Conservation (phyloP, 2,113 vertebrate genomes). For the Pteronura brasiliensis region DNA sequence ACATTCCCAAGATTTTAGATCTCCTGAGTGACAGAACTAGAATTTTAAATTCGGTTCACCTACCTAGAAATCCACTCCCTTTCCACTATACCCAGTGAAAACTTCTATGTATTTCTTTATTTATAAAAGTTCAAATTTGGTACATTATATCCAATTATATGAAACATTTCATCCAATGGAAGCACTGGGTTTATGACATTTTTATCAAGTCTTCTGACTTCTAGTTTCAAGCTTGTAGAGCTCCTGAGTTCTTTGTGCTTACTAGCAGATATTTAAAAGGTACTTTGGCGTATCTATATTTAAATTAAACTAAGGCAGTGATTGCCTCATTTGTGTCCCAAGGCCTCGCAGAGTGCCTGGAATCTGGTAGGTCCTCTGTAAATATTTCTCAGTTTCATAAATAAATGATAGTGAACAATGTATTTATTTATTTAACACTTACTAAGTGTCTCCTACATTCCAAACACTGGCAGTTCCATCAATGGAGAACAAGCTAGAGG, state of each 20-base stretch:
- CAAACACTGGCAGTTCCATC: not conserved
- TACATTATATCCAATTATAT: not conserved
- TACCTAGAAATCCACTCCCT: not conserved
- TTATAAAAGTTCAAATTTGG: not conserved
- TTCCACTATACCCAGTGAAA: not conserved
- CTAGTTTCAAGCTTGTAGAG: not conserved
- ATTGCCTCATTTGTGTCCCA: not conserved
- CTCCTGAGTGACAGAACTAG: not conserved
- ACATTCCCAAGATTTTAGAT: not conserved
- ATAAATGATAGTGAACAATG: not conserved
- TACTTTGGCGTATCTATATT: not conserved
- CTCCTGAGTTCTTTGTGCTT: not conserved
- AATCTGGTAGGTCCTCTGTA: not conserved
- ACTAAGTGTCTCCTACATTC: not conserved
- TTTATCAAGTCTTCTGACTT: not conserved
- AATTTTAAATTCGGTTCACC: not conserved
- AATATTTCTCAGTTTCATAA: not conserved
- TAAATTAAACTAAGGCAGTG: not conserved
- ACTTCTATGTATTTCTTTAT: not conserved
- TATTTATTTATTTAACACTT: not conserved
- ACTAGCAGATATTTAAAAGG: not conserved
- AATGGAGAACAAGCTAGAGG: not conserved
- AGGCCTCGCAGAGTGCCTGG: not conserved
- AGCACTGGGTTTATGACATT: not conserved
- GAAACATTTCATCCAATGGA: not conserved